phyloP scores from a whole-genome alignment of 2,888 invertebrate genomes.

The Lepidochitona cinerea region DNA sequence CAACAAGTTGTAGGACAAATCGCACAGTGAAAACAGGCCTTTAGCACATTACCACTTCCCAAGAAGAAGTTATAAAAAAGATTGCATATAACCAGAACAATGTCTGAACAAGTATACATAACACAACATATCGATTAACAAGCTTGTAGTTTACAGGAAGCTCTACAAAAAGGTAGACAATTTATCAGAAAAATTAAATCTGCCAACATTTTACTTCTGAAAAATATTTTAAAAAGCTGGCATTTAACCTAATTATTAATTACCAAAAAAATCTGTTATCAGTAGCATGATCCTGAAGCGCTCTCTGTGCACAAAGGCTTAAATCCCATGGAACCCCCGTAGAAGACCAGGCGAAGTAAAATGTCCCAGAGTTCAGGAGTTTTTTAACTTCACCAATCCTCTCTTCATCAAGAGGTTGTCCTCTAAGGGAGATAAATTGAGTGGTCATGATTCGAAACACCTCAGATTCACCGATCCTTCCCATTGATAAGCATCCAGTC shows the following conservation, averaged over 20 bases:
- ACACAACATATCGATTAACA: conserved; percentile 5
- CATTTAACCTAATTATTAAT: no score
- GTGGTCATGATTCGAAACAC: conserved; percentile 95
- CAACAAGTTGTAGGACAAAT: no score
- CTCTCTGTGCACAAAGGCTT: conserved; percentile 93
- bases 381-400: conserved; percentile 77
- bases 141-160: background rate
- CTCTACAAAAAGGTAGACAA: no score
- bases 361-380: conserved; percentile 96
- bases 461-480: conserved; percentile 95
- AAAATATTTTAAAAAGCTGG: no score
- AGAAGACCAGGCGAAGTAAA: conserved; percentile 92
- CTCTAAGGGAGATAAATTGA: conserved; percentile 84
- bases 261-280: conserved; percentile 98
- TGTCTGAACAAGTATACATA: no score
- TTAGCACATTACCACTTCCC: no score
- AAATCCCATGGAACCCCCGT: conserved; percentile 82
- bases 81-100: no score
- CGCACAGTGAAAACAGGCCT: no score
- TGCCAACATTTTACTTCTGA: no score
- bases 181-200: no score
- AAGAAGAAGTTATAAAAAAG: no score
- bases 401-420: conserved; percentile 69
- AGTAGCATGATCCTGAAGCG: conserved; percentile 82
- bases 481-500: conserved; percentile 96